Evolutionary conservation across 2,888 invertebrate species (phyloP).

Genomic region (Polydrusus pterygomalis): DNA sequence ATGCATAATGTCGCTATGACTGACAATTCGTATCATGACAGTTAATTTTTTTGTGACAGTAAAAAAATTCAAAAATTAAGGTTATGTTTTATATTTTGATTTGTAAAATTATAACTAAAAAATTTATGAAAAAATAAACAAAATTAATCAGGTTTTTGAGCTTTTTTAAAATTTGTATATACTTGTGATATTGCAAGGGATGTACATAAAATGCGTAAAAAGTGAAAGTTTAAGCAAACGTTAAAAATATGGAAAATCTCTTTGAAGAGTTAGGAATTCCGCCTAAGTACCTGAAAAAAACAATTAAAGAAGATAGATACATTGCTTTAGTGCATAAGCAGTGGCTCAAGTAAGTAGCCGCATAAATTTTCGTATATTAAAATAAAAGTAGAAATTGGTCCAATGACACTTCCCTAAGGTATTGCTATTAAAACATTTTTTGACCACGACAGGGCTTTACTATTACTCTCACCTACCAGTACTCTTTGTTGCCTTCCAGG

Average conservation of each 20-base stretch:
- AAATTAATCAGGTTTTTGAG: constrained; percentile 31
- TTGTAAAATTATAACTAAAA: no score
- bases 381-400: no score
- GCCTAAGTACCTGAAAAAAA: constrained; percentile 78
- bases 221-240: constrained; percentile 11
- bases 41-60: no score
- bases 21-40: no score
- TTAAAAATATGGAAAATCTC: constrained; percentile 77
- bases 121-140: constrained; percentile 24
- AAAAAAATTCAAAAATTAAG: background rate
- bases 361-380: no score
- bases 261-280: constrained; percentile 83
- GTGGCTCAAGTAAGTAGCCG: constrained; percentile 77
- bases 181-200: constrained; percentile 35
- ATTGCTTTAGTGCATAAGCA: constrained; percentile 79
- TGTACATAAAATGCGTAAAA: constrained; percentile 33
- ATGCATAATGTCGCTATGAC: background rate
- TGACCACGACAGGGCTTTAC: no score
- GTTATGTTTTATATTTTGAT: constrained; percentile 20
- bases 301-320: constrained; percentile 76
- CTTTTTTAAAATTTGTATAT: constrained; percentile 29
- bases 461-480: no score
- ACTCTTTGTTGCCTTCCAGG: no score
- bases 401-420: no score
- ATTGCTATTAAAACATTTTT: no score